Evolutionary conservation across 2,797 vertebrate species (phyloP).

Genomic region (Danio aesculapii): DNA sequence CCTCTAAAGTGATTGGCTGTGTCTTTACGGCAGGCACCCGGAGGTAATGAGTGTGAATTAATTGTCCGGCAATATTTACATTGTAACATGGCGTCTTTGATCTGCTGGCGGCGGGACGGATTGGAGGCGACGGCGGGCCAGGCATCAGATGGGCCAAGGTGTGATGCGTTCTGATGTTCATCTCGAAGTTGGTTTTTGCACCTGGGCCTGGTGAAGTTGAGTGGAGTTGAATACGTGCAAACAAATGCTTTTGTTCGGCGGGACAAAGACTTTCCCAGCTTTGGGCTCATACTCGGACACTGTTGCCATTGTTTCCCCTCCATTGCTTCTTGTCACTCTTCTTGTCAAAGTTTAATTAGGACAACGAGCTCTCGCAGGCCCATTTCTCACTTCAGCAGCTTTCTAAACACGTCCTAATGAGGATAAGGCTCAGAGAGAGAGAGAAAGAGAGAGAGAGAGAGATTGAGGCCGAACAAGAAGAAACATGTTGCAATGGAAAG

Average conservation of each 20-base stretch:
- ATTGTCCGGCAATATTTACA: constrained; percentile 74
- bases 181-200: constrained; percentile 80
- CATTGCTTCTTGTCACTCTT: constrained; percentile 90
- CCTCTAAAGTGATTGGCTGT: constrained; percentile 53
- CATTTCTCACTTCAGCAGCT: constrained; percentile 95
- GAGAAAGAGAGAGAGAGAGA: background rate
- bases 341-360: constrained; percentile 97
- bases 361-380: constrained; percentile 87
- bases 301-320: constrained; percentile 90
- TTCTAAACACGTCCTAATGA: constrained; percentile 93
- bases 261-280: constrained; percentile 85
- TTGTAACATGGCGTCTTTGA: constrained; percentile 70
- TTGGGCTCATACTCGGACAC: constrained; percentile 83
- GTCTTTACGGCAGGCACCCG: constrained; percentile 57
- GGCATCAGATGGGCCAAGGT: constrained; percentile 74
- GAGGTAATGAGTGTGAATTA: constrained; percentile 71
- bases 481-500: background rate
- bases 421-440: constrained; percentile 54
- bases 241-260: constrained; percentile 89
- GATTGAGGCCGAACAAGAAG: constrained; percentile 3
- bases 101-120: constrained; percentile 62
- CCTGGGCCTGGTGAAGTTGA: constrained; percentile 88
- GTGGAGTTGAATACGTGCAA: constrained; percentile 90
- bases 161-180: constrained; percentile 74
- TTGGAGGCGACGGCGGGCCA: constrained; percentile 65